These are phyloP conservation scores for Andrena cerasifolii DNA, from an alignment of 1,140 invertebrate species.

Conservation along the genomic window DNA sequence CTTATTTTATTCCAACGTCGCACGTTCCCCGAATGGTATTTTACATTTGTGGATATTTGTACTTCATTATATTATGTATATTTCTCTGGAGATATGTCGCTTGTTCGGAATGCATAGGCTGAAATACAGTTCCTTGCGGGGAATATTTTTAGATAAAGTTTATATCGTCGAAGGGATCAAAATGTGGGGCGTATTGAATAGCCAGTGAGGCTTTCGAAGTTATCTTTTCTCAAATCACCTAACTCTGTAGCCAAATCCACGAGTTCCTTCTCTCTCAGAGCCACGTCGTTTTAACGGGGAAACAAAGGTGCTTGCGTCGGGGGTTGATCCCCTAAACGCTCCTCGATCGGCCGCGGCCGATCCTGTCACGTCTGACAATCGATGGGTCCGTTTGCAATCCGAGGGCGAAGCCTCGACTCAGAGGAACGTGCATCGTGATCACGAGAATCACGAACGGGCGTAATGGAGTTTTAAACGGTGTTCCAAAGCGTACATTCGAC, in stretches of 20 bases:
- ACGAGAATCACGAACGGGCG: constrained; percentile 56
- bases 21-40: constrained; percentile 26
- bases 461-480: constrained; percentile 72
- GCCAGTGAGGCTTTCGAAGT: too few relatives aligned
- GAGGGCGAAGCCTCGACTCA: constrained; percentile 22
- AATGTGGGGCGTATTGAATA: neutral
- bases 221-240: too few relatives aligned
- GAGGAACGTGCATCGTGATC: constrained; percentile 51
- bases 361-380: constrained; percentile 59
- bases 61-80: constrained; percentile 26
- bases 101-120: neutral
- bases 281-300: neutral
- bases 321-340: constrained; percentile 3
- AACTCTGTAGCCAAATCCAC: too few relatives aligned
- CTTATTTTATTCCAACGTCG: constrained; percentile 31
- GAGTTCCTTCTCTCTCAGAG: too few relatives aligned
- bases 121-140: constrained; percentile 19
- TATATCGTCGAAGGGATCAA: constrained; percentile 14
- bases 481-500: constrained; percentile 60
- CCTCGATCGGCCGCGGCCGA: neutral
- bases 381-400: constrained; percentile 52
- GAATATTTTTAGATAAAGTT: constrained; percentile 28
- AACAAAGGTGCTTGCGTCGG: constrained; percentile 12
- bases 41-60: constrained; percentile 44
- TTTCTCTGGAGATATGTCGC: neutral